Evolutionary conservation across 2,888 invertebrate genomes (phyloP), one percentile per base, ranked within the genome.

Genomic region (Meliscaeva auricollis): DNA sequence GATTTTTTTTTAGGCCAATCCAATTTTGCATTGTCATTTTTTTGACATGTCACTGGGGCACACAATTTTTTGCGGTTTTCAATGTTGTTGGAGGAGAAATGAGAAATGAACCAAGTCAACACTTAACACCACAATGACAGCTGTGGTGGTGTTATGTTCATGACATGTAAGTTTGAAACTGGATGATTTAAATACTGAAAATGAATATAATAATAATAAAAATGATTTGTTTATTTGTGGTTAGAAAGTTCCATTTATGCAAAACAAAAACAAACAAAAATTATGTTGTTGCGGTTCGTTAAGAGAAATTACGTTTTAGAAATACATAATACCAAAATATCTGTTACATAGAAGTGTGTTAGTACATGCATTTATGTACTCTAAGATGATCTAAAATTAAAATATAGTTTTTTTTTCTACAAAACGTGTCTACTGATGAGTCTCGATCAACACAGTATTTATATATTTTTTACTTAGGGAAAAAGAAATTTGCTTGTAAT

Each of bases 221-320:
- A 5, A 20, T 56, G 46, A 60, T 84, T 72, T 54, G 70, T 75
- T 69, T 69, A 64, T 69, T 66, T 79, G 79, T 60, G 79, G 84
- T 79, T 84, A 79, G 84, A 84, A 84, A 84, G 84, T 79, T 70
- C 44, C 30, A 79, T 70, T 68, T 69, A 77, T 73, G 73, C 68
- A 62, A 68, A 81, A 8, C 1, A 22, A 30, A 30, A 54, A 56
- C n/a, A 20, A 35, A 58, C 15, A n/a, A n/a, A n/a, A n/a, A n/a
- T 58, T 13, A 13, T 3, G 26, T 26, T 48, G 46, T 30, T 62
- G 73, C n/a, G 82, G 77, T 77, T 48, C 13, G 20, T 41, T 22
- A 69, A 73, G 82, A 77, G 64, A 66, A 73, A 82, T 77, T 60
- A 13, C 13, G 15, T 2, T 17, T 48, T 76, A 30, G n/a, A 44